Conservation (phyloP, 2,888 invertebrate genomes). For the Dryomyza anilis region DNA sequence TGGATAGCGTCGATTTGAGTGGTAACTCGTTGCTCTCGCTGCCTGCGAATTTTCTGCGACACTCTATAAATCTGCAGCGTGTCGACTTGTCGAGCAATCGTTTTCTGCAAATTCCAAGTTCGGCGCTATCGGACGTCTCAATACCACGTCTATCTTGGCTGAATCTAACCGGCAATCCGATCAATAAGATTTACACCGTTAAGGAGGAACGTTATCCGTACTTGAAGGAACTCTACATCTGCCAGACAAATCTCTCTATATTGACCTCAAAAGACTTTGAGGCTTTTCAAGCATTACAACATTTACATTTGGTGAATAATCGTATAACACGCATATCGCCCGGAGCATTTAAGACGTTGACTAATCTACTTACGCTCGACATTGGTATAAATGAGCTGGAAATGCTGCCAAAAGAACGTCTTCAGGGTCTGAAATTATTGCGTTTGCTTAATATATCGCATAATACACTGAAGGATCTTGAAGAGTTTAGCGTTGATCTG, state of each 20-base stretch:
- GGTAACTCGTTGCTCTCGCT: slow-evolving; percentile 76
- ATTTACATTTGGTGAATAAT: slow-evolving; percentile 75
- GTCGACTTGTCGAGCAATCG: slow-evolving; percentile 80
- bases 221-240: slow-evolving; percentile 82
- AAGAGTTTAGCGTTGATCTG: slow-evolving; percentile 80
- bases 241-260: slow-evolving; percentile 79
- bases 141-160: slow-evolving; percentile 75
- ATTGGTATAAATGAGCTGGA: slow-evolving; percentile 83
- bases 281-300: slow-evolving; percentile 78
- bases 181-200: slow-evolving; percentile 74
- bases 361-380: slow-evolving; percentile 78
- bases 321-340: slow-evolving; percentile 80
- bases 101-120: slow-evolving; percentile 76
- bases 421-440: slow-evolving; percentile 77
- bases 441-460: slow-evolving; percentile 80
- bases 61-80: slow-evolving; percentile 72
- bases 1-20: slow-evolving; percentile 76
- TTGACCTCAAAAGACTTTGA: slow-evolving; percentile 86
- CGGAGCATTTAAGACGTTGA: slow-evolving; percentile 79
- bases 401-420: slow-evolving; percentile 80
- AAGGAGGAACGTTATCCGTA: slow-evolving; percentile 74
- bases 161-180: slow-evolving; percentile 82
- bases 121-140: slow-evolving; percentile 75
- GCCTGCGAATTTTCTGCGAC: slow-evolving; percentile 80
- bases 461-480: slow-evolving; percentile 80